Conservation (phyloP, 2,888 invertebrate genomes). For the Synergus laeviventris region DNA sequence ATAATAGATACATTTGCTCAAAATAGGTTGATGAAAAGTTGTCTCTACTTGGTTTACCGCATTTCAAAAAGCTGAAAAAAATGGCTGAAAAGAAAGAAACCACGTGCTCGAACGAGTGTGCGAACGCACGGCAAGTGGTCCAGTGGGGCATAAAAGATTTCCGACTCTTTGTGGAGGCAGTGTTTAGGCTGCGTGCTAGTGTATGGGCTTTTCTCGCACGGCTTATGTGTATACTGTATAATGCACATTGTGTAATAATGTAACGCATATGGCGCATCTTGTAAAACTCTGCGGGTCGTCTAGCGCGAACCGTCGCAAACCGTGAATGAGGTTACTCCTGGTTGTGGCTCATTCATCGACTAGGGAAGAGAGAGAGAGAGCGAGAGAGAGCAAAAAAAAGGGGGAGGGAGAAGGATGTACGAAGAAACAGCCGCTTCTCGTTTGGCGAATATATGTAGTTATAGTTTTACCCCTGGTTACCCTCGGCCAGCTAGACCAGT, state of each 20-base stretch:
- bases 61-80: constrained; percentile 41
- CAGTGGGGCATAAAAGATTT: constrained; percentile 69
- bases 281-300: constrained; percentile 75
- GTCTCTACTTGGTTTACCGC: constrained; percentile 27
- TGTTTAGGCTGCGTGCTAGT: constrained; percentile 54
- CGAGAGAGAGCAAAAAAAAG: not conserved
- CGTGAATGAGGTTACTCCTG: constrained; percentile 71
- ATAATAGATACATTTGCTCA: not conserved
- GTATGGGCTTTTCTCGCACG: constrained; percentile 56
- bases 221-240: too few relatives aligned
- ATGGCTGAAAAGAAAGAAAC: constrained; percentile 44
- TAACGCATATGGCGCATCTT: constrained; percentile 74
- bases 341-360: constrained; percentile 65
- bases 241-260: constrained; percentile 72
- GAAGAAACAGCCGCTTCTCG: constrained; percentile 46
- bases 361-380: constrained; percentile 26
- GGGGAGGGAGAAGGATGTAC: constrained; percentile 23
- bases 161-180: constrained; percentile 70
- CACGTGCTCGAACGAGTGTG: constrained; percentile 65
- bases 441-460: constrained; percentile 51
- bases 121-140: constrained; percentile 74
- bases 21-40: not conserved
- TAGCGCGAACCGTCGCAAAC: constrained; percentile 55
- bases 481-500: constrained; percentile 51
- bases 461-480: constrained; percentile 39